Evolutionary conservation across 2,888 invertebrate genomes (phyloP), one percentile per base, ranked within the genome.

Genomic region (Athripsodes cinereus): DNA sequence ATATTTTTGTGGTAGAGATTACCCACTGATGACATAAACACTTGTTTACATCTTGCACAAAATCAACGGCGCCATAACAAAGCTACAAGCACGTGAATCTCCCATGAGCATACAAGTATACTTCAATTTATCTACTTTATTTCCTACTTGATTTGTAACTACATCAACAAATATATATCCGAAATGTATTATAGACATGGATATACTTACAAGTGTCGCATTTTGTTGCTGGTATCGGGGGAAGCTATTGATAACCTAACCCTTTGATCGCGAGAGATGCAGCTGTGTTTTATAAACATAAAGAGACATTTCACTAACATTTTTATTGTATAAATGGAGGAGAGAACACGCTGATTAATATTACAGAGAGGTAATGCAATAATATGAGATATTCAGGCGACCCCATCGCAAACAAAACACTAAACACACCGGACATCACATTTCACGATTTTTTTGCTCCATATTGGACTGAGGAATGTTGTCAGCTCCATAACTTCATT

Each of bases 171-270:
- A 44, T 18, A 13, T 44, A 13, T 44, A 44, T 44, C n/a, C n/a
- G n/a, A n/a, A 44, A 44, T 44, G 44, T 44, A 18, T 47, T 19
- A 11, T 8, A 21, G 19, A 47, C 31, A 55, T 22, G 22, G 51
- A 40, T 20, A 50, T 51, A 57, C 60, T 60, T 52, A 60, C 60
- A 46, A 50, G 26, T 57, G 60, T 56, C 57, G 60, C 57, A 60
- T 60, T 52, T 55, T 59, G 60, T 53, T 57, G 53, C 52, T 21
- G 56, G 50, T 54, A 54, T 54, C 44, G 22, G 50, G 31, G 50
- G 53, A 60, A 60, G 57, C 60, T 60, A n/a, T 40, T 40, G 16
- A 40, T n/a, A 60, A 60, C 60, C 60, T 60, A 60, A 54, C 56
- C 56, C 40, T 53, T 46, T 57, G 53, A 26, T 60, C 20, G 40